Evolutionary conservation across 2,888 invertebrate species (phyloP), one percentile per base, ranked within the genome.

Genomic region (Linnaemya vulpina): DNA sequence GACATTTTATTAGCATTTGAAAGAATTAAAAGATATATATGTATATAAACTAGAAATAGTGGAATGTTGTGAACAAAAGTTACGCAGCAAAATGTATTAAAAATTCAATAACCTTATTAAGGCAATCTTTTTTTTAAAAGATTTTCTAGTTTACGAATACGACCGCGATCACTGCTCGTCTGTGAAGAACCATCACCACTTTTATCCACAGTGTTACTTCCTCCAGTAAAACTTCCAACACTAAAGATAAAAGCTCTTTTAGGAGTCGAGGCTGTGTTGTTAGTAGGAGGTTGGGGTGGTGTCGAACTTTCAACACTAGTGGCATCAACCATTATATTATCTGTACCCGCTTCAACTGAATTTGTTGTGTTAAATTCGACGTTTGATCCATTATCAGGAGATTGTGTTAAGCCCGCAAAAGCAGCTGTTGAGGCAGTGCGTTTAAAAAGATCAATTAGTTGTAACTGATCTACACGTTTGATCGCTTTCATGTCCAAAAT

Each of bases 401-500:
- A 43, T 51, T 81, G 82, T 8, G 77, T 77, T 30, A 84, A 20
- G 0, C 80, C 83, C 0, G 81, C 89, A n/a, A 88, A 89, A 0
- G 89, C 89, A 3, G 90, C 89, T 40, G 89, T 87, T 0, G 90
- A 89, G 1, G 91, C 90, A 25, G 92, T 92, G 71, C 93, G 93
- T 87, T 94, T 94, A 83, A 94, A 95, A 71, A 94, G 90, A 87
- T 95, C 95, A 10, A 94, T 92, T 40, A 95, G 88, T 73, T 93
- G 91, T 38, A 93, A 89, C 88, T 95, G 95, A 90, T 95, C 95
- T 9, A 91, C 89, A n/a, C 92, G 90, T 80, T 95, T 95, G 0
- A 95, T 94, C 0, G 94, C 97, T 93, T 98, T 99, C 98, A 99
- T 98, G 87, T 99, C 98, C 17, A 98, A 92, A 43, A 99, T 96